Conservation (phyloP, 2,888 invertebrate species). For the Dolomedes plantarius region DNA sequence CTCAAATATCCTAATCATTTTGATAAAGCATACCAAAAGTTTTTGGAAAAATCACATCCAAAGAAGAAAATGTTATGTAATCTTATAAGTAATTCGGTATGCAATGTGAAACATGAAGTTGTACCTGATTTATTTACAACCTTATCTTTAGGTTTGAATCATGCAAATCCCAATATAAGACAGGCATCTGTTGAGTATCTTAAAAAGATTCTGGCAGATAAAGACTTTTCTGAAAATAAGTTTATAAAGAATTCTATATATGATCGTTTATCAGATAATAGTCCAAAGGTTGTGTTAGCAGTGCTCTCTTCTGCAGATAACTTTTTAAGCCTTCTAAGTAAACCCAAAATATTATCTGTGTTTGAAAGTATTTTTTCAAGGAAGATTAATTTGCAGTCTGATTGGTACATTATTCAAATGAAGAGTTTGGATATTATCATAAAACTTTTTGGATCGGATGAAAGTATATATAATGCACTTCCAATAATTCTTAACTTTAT, state of each 20-base stretch:
- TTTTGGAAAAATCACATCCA: constrained; percentile 16
- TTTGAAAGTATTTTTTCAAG: constrained; percentile 27
- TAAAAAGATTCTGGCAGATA: constrained; percentile 78
- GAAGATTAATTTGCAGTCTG: neutral
- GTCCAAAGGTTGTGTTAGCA: constrained; percentile 72
- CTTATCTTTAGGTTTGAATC: constrained; percentile 84
- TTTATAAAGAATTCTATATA: constrained; percentile 78
- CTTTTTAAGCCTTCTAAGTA: constrained; percentile 10
- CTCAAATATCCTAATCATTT: constrained; percentile 43
- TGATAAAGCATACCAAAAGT: constrained; percentile 46
- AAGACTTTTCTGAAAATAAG: constrained; percentile 75
- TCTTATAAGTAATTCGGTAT: constrained; percentile 48
- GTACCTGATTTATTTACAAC: constrained; percentile 76
- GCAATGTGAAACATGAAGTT: constrained; percentile 74
- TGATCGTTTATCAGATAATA: constrained; percentile 78
- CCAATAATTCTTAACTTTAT: constrained; percentile 29
- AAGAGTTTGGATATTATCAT: constrained; percentile 27
- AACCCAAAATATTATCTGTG: neutral
- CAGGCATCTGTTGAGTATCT: constrained; percentile 83
- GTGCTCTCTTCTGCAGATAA: constrained; percentile 22
- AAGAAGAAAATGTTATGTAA: constrained; percentile 1
- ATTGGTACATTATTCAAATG: constrained; percentile 49
- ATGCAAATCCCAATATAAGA: constrained; percentile 83
- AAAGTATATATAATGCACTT: constrained; percentile 24
- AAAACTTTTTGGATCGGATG: neutral